These are phyloP conservation scores for Amphiprion clarkii DNA, from an alignment of 2,797 vertebrate genomes.

Conservation along the genomic window DNA sequence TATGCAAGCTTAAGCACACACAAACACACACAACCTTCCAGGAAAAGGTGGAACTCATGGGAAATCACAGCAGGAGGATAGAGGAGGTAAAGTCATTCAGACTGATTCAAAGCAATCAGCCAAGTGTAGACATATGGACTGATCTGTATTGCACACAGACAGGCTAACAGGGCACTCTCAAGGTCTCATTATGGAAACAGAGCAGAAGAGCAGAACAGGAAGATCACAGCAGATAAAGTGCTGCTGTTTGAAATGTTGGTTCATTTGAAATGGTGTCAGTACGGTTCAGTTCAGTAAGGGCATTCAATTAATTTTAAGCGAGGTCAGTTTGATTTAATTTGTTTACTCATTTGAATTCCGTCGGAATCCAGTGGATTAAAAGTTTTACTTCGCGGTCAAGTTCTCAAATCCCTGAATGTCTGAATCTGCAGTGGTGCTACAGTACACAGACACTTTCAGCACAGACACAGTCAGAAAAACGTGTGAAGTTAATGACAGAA, in stretches of 20 bases:
- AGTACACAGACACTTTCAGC: neutral
- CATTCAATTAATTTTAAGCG: neutral
- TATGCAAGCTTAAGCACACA: conserved; percentile 2
- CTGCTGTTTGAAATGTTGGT: conserved; percentile 18
- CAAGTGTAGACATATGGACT: conserved; percentile 49
- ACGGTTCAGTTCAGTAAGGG: neutral
- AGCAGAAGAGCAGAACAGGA: conserved; percentile 28
- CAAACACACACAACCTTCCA: conserved; percentile 11
- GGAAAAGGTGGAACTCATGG: conserved; percentile 55
- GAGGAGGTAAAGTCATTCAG: conserved; percentile 50
- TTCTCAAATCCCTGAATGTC: neutral
- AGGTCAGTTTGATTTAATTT: neutral
- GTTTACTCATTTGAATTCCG: conserved; percentile 2
- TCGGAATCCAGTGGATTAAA: neutral
- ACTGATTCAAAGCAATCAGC: conserved; percentile 71
- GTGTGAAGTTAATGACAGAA: no score
- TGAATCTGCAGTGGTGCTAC: neutral
- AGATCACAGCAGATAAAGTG: conserved; percentile 40
- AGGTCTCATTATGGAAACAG: conserved; percentile 65
- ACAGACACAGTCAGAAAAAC: neutral
- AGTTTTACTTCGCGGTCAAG: neutral
- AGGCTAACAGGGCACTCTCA: conserved; percentile 37
- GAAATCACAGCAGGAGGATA: conserved; percentile 63
- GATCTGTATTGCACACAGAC: conserved; percentile 53
- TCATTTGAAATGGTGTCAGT: conserved; percentile 22